These are phyloP conservation scores for Diacarnus erythraeanus DNA, from an alignment of 37 sponge, comb jelly and placozoan species.

Conservation along the genomic window DNA sequence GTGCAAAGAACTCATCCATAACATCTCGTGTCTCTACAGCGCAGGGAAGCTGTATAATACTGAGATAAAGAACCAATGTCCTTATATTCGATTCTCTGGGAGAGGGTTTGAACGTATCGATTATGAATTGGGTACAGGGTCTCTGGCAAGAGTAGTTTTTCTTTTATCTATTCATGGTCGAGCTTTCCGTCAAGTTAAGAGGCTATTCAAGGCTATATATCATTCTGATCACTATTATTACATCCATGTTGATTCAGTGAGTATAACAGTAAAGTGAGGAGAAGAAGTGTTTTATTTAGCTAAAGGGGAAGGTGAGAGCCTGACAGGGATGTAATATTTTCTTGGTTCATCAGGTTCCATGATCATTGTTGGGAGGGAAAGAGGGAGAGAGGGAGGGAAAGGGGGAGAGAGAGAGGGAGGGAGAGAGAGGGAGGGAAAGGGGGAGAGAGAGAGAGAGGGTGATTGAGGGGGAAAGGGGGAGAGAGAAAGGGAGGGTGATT, in stretches of 20 bases:
- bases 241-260: slow-evolving; percentile 87
- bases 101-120: slow-evolving; percentile 29
- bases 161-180: slow-evolving; percentile 86
- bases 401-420: slow-evolving; percentile 46
- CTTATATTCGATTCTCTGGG: slow-evolving; percentile 49
- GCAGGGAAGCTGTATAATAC: slow-evolving; percentile 55
- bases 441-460: slow-evolving; percentile 27
- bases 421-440: slow-evolving; percentile 31
- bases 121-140: neutral
- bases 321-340: no score
- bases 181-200: slow-evolving; percentile 77
- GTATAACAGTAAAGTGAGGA: no score
- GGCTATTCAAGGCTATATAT: slow-evolving; percentile 89
- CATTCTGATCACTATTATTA: slow-evolving; percentile 86
- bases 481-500: neutral
- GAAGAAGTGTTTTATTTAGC: no score
- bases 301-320: no score
- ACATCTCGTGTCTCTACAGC: slow-evolving; percentile 61
- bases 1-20: slow-evolving; percentile 66
- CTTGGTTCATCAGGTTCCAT: no score
- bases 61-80: slow-evolving; percentile 58
- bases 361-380: slow-evolving; percentile 2
- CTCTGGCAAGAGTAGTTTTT: slow-evolving; percentile 59
- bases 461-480: neutral
- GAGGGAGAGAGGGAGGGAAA: slow-evolving; percentile 23